Base-by-base conservation (phyloP, 2,797 vertebrate genomes). In the Prunella strophiata region DNA sequence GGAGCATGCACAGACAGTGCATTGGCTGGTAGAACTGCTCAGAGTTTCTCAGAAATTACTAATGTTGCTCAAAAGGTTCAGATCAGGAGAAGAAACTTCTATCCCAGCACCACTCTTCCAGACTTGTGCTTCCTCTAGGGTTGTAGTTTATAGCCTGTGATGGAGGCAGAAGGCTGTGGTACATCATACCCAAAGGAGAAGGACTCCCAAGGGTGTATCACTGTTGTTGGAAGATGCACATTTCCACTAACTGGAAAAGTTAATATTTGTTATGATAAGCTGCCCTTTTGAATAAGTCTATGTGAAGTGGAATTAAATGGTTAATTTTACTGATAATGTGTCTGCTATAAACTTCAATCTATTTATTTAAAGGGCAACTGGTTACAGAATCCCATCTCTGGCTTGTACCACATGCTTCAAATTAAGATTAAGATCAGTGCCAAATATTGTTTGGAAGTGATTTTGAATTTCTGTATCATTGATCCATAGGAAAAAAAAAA, bases 391-490 rank as follows among this genome's bases (percentile, higher is more conserved):
- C 54, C 36, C 34, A 68, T 81, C 20, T 89, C 54, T 95, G 76
- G 54, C 38, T 93, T 77, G 48, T 30, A 48, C 65, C 72, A 85
- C 85, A 74, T 88, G 85, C 61, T 95, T 78, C 76, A 89, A 94
- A 95, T 95, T 85, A 88, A 93, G 70, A 71, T 27, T 74, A 79
- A 85, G 61, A 94, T 65, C 45, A 74, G 62, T 74, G 76, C 76
- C 89, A 95, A 94, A 89, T 85, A 67, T 57, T 42, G 52, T 90
- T 85, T 73, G 83, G 61, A 88, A 92, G 36, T 40, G 22, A 91
- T 92, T 92, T 78, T 90, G 54, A 80, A 84, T 90, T 84, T 78
- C 66, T 85, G 4, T 77, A 50, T 74, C 25, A 38, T 32, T 74
- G n/a, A 54, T 80, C 27, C 21, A 21, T 65, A 51, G 38, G 13